Conservation (phyloP, 2,888 invertebrate species). For the Ectemnius cavifrons region DNA sequence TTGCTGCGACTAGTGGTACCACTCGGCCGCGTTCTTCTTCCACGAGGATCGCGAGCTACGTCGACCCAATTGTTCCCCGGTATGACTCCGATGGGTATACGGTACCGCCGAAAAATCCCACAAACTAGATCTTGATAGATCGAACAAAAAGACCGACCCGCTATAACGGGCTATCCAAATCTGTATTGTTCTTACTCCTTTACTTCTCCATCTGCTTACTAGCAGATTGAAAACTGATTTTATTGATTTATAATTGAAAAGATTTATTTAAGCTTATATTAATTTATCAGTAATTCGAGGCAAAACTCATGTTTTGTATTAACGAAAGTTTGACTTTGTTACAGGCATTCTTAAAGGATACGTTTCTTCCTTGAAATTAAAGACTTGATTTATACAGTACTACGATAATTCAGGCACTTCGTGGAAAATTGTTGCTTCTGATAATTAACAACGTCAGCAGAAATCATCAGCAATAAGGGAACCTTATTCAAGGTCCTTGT, state of each 20-base stretch:
- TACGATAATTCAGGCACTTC: neutral
- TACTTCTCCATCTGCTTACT: too few species aligned
- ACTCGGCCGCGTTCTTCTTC: conserved; percentile 58
- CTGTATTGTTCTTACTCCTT: too few species aligned
- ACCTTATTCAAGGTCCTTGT: neutral
- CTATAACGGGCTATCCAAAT: too few species aligned
- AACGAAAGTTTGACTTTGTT: too few species aligned
- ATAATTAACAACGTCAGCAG: neutral
- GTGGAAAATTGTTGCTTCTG: neutral
- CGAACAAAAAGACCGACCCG: neutral
- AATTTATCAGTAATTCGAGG: too few species aligned
- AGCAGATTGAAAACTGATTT: too few species aligned
- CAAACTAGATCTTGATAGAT: neutral
- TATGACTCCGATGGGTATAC: conserved; percentile 32
- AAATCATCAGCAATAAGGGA: neutral
- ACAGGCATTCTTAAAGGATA: too few species aligned
- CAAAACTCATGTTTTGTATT: too few species aligned
- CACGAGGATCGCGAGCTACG: conserved; percentile 40
- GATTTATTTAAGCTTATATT: too few species aligned
- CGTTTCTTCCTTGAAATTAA: too few species aligned
- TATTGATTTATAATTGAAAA: too few species aligned
- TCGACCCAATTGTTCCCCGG: conserved; percentile 49
- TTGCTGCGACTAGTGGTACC: conserved; percentile 73
- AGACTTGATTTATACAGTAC: too few species aligned
- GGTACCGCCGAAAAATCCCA: neutral